A percentile compares a stretch with the other conserved stretches of the same genome.
phyloP scores from a whole-genome alignment of 2,113 vertebrate species.

The Rhombomys opimus region DNA sequence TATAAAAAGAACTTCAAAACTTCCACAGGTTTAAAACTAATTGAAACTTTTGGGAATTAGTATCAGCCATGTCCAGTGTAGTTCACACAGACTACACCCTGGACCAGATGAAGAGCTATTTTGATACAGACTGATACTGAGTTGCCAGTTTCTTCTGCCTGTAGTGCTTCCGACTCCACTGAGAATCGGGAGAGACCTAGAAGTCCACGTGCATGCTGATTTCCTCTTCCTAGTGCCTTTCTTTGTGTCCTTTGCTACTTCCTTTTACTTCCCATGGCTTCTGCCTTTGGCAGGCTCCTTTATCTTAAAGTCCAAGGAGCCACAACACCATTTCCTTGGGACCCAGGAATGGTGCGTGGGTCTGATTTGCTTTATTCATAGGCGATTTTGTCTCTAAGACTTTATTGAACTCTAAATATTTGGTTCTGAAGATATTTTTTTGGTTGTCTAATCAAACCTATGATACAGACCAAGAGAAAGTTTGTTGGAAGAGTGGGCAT shows the following conservation, averaged over 20 bases:
- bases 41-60: neutral
- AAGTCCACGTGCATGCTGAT: neutral
- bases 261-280: neutral
- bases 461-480: neutral
- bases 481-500: neutral
- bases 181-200: too few relatives aligned
- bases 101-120: neutral
- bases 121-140: too few relatives aligned
- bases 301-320: accelerated
- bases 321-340: neutral
- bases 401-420: neutral
- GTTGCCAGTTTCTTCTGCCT: neutral
- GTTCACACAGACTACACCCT: neutral
- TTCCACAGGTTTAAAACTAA: neutral
- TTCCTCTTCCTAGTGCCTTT: neutral
- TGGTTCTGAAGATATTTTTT: neutral
- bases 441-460: neutral
- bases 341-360: too few relatives aligned
- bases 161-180: too few relatives aligned
- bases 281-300: neutral
- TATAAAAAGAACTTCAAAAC: too few relatives aligned
- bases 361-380: neutral
- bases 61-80: neutral
- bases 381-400: neutral
- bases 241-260: neutral